Conservation (phyloP, 1,140 invertebrate genomes). For the Sminthurinus signatus region DNA sequence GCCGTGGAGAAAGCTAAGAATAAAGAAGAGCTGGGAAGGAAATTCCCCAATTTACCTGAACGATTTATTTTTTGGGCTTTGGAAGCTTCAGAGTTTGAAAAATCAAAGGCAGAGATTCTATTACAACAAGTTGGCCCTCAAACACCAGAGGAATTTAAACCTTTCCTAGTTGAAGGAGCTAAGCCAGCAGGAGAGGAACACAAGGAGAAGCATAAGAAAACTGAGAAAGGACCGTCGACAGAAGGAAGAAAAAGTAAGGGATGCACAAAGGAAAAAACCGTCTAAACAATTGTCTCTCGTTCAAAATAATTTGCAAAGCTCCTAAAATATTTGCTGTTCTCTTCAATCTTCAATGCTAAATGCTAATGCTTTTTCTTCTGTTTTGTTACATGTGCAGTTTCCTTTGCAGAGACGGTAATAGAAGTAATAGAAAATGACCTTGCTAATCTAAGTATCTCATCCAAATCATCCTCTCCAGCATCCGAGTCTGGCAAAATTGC, state of each 20-base stretch:
- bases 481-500: too few relatives aligned
- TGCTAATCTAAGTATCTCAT: neutral
- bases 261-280: neutral
- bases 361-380: neutral
- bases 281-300: too few relatives aligned
- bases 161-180: slow-evolving; percentile 26
- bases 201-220: neutral
- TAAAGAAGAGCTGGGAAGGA: slow-evolving; percentile 20
- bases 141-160: slow-evolving; percentile 40
- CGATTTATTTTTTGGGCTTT: slow-evolving; percentile 37
- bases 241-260: neutral
- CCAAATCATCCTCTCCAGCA: neutral
- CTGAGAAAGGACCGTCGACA: neutral
- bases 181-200: slow-evolving; percentile 1
- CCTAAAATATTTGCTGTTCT: too few relatives aligned
- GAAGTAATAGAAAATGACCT: slow-evolving; percentile 10
- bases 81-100: slow-evolving; percentile 33
- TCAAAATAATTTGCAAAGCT: too few relatives aligned
- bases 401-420: slow-evolving; percentile 19
- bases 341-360: too few relatives aligned
- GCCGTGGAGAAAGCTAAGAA: slow-evolving; percentile 22
- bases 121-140: slow-evolving; percentile 35
- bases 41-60: slow-evolving; percentile 37
- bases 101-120: slow-evolving; percentile 29
- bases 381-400: slow-evolving; percentile 1